Percentiles rank a stretch among this genome's conserved stretches.
Conservation (phyloP, 1,140 invertebrate genomes). For the Macrosteles quadrilineatus region DNA sequence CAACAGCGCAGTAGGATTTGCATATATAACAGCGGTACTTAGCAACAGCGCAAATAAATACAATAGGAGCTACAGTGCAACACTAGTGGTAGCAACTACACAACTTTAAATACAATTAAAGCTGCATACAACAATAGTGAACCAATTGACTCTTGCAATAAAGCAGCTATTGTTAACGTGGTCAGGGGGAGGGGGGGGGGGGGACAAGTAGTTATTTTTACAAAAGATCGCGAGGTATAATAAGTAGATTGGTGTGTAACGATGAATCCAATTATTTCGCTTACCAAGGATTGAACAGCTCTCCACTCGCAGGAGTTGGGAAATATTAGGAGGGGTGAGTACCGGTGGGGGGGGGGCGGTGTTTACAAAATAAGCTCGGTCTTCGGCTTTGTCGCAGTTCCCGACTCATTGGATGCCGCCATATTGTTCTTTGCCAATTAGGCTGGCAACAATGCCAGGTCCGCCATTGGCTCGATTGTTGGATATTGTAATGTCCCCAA, state of each 20-base stretch:
- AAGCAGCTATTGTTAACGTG: conserved; percentile 7
- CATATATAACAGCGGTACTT: conserved; percentile 11
- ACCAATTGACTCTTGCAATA: conserved; percentile 15
- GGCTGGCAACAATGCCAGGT: too few relatives aligned
- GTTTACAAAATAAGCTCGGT: conserved; percentile 23
- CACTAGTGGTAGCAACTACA: too few relatives aligned
- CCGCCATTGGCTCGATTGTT: too few relatives aligned
- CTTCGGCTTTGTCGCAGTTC: neutral
- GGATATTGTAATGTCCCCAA: too few relatives aligned
- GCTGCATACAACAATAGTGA: too few relatives aligned
- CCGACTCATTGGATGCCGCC: conserved; percentile 8
- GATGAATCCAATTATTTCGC: conserved; percentile 25
- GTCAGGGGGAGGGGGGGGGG: neutral
- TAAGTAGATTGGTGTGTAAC: conserved; percentile 12
- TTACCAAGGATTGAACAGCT: neutral
- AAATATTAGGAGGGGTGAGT: conserved; percentile 6
- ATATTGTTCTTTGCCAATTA: conserved; percentile 4
- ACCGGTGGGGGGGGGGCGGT: too few relatives aligned
- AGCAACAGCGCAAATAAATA: neutral
- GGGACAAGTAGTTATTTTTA: conserved; percentile 5
- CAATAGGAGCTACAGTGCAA: too few relatives aligned
- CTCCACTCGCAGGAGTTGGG: neutral
- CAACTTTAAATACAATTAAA: too few relatives aligned
- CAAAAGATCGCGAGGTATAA: conserved; percentile 12
- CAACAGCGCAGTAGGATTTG: neutral